Percentiles rank a stretch among this genome's conserved stretches.
Evolutionary conservation across 2,797 vertebrate genomes (phyloP).

Genomic region (Myripristis murdjan): DNA sequence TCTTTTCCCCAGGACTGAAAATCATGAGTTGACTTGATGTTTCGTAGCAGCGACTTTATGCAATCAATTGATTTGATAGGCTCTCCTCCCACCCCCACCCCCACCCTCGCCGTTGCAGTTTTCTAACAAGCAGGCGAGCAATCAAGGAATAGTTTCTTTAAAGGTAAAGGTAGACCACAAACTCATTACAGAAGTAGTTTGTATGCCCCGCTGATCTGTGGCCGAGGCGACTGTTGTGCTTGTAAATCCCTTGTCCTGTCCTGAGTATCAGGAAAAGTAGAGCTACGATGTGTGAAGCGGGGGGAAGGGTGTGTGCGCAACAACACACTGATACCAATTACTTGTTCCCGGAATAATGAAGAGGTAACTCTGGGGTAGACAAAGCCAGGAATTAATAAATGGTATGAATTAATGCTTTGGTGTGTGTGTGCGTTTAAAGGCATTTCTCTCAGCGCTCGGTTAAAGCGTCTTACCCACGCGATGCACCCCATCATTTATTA

Average conservation of each 20-base stretch:
- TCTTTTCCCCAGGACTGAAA: too few relatives aligned
- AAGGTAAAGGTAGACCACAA: not conserved
- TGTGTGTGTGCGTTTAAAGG: conserved; percentile 6
- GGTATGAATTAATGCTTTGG: conserved; percentile 2
- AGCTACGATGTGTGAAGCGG: too few relatives aligned
- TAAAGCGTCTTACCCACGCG: not conserved
- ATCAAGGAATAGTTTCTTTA: not conserved
- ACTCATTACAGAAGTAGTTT: not conserved
- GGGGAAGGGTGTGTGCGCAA: not conserved
- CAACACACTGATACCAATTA: not conserved
- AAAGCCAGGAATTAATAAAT: conserved; percentile 4
- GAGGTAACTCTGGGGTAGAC: not conserved
- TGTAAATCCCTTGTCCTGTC: not conserved
- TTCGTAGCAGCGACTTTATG: too few relatives aligned
- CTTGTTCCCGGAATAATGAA: not conserved
- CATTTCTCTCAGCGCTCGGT: not conserved
- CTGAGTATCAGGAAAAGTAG: not conserved
- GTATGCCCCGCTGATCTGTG: not conserved
- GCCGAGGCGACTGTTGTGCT: too few relatives aligned
- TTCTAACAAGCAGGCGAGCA: not conserved
- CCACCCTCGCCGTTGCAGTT: too few relatives aligned
- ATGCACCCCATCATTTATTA: conserved; percentile 28
- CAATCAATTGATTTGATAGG: too few relatives aligned
- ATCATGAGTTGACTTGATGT: too few relatives aligned
- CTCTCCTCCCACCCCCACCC: too few relatives aligned